Evolutionary conservation across 53 echinoderm and acorn worm genomes (phyloP).

Genomic region (Holothuria leucospilota): DNA sequence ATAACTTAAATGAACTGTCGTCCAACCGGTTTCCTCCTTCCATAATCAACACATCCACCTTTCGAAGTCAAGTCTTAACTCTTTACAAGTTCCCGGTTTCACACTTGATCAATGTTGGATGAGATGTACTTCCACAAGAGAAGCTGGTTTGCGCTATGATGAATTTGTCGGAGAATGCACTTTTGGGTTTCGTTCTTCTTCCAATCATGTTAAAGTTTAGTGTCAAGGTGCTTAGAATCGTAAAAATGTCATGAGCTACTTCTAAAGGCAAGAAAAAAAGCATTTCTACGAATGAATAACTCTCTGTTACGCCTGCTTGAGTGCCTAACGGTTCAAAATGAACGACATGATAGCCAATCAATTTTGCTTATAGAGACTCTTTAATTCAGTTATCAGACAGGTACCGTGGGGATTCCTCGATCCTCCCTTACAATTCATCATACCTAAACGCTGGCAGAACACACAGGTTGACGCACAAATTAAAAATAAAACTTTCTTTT

Average conservation of each 20-base stretch:
- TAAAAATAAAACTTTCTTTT: slow-evolving; percentile 23
- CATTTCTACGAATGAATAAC: slow-evolving; percentile 42
- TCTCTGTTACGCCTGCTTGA: slow-evolving; percentile 42
- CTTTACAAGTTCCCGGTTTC: too few relatives aligned
- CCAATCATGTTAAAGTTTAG: slow-evolving; percentile 7
- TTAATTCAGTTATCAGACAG: slow-evolving; percentile 36
- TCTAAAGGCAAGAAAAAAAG: slow-evolving; percentile 8
- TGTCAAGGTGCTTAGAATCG: slow-evolving; percentile 36
- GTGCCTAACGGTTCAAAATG: slow-evolving; percentile 47
- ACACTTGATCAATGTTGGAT: too few relatives aligned
- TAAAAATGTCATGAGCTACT: slow-evolving; percentile 9
- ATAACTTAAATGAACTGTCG: too few relatives aligned
- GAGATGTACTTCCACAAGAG: too few relatives aligned
- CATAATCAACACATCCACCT: too few relatives aligned
- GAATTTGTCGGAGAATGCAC: too few relatives aligned
- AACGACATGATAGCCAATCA: slow-evolving; percentile 44
- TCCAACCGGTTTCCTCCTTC: too few relatives aligned
- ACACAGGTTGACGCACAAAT: not conserved
- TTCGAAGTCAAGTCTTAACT: too few relatives aligned
- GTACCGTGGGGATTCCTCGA: slow-evolving; percentile 17
- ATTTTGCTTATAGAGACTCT: slow-evolving; percentile 21
- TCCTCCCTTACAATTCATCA: slow-evolving; percentile 22
- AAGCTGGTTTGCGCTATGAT: too few relatives aligned
- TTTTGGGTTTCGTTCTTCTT: too few relatives aligned
- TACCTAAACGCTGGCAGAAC: not conserved